A percentile compares a stretch with the other conserved stretches of the same genome.
These are phyloP conservation scores for Phalera bucephala DNA, from an alignment of 2,888 invertebrate species.

Conservation along the genomic window DNA sequence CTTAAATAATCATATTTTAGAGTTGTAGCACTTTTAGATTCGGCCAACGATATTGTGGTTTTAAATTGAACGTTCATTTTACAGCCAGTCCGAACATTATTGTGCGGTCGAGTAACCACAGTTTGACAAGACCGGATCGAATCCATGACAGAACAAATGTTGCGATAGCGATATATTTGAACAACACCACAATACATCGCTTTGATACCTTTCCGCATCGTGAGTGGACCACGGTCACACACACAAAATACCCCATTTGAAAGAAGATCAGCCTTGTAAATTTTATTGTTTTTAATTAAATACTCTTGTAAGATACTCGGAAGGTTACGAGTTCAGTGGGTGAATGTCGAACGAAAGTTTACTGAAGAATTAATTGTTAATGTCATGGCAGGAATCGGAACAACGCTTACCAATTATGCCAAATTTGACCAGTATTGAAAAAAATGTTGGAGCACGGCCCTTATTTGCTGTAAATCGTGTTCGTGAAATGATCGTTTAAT, in stretches of 20 bases:
- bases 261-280: constrained; percentile 33
- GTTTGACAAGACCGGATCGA: constrained; percentile 20
- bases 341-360: constrained; percentile 39
- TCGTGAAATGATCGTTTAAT: too few relatives aligned
- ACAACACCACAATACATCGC: constrained; percentile 7
- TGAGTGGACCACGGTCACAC: constrained; percentile 38
- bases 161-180: constrained; percentile 6
- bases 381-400: constrained; percentile 7
- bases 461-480: too few relatives aligned
- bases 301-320: constrained; percentile 13
- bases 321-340: constrained; percentile 31
- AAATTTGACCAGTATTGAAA: too few relatives aligned
- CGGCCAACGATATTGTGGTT: too few relatives aligned
- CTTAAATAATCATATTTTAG: too few relatives aligned
- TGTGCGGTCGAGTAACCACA: constrained; percentile 15
- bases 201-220: constrained; percentile 38
- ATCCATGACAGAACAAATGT: constrained; percentile 14
- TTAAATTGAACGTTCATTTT: constrained; percentile 27
- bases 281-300: constrained; percentile 24
- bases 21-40: too few relatives aligned
- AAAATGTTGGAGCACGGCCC: too few relatives aligned
- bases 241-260: constrained; percentile 23
- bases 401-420: too few relatives aligned
- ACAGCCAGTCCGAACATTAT: constrained; percentile 17
- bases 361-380: constrained; percentile 14